Percentiles rank a stretch among this genome's conserved stretches.
These are phyloP conservation scores for Drosophila quinaria DNA, from an alignment of 2,888 invertebrate genomes.

Conservation along the genomic window DNA sequence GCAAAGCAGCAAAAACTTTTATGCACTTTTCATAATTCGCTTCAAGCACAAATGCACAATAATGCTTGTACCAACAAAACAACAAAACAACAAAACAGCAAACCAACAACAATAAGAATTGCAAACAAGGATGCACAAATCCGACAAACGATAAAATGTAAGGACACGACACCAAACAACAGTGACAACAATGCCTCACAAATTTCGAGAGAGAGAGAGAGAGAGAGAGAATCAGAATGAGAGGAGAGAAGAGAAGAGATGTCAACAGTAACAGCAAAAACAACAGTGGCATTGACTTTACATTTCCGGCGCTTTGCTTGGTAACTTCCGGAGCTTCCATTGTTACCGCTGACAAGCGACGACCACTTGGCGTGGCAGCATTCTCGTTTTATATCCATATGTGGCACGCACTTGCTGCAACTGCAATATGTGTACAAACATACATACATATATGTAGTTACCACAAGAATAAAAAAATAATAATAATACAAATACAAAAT, in stretches of 20 bases:
- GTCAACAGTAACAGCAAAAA: slow-evolving; percentile 27
- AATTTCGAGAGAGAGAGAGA: slow-evolving; percentile 6
- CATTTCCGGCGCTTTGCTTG: slow-evolving; percentile 77
- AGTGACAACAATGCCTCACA: slow-evolving; percentile 71
- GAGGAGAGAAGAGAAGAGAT: slow-evolving; percentile 18
- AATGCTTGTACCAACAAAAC: slow-evolving; percentile 46
- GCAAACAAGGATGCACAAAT: slow-evolving; percentile 49
- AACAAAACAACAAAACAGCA: slow-evolving; percentile 22
- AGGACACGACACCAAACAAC: slow-evolving; percentile 47
- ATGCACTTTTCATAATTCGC: slow-evolving; percentile 74
- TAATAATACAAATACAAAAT: slow-evolving; percentile 17
- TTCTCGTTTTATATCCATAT: slow-evolving; percentile 39
- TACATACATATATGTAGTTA: slow-evolving; percentile 10
- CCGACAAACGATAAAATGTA: slow-evolving; percentile 60
- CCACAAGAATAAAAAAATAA: slow-evolving; percentile 33
- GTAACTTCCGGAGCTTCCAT: slow-evolving; percentile 62
- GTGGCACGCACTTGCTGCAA: slow-evolving; percentile 49
- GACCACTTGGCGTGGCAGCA: slow-evolving; percentile 45
- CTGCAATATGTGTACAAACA: slow-evolving; percentile 13
- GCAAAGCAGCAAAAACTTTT: slow-evolving; percentile 66
- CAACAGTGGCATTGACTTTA: slow-evolving; percentile 74
- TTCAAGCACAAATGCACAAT: slow-evolving; percentile 78
- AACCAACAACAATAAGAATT: slow-evolving; percentile 18
- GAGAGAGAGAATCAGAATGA: background rate
- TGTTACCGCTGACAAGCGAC: slow-evolving; percentile 36